A percentile compares a stretch with the other conserved stretches of the same genome.
These are phyloP conservation scores for Triops cancriformis DNA, from an alignment of 1,140 invertebrate species.

Conservation along the genomic window DNA sequence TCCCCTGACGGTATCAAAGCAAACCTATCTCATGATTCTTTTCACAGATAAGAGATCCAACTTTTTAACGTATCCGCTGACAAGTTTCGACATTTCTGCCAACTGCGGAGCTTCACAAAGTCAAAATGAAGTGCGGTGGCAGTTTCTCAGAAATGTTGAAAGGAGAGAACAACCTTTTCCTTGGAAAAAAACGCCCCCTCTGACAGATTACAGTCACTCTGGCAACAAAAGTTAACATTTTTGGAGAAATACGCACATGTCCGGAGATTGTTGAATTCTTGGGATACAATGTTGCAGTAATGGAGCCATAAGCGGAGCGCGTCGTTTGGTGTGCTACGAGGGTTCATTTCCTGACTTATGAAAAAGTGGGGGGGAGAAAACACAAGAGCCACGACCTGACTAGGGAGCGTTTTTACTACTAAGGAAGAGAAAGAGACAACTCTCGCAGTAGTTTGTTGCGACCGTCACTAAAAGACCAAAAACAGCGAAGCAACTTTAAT, in stretches of 20 bases:
- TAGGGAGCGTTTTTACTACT: not conserved
- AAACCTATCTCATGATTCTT: not conserved
- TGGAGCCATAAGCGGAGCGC: not conserved
- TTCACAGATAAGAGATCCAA: not conserved
- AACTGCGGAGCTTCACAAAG: not conserved
- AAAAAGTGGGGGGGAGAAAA: not conserved
- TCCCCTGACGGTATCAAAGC: not conserved
- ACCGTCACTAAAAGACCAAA: not conserved
- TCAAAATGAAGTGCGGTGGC: not conserved
- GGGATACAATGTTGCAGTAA: not conserved
- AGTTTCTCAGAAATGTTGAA: too few relatives aligned
- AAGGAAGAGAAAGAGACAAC: not conserved
- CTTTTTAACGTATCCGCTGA: not conserved
- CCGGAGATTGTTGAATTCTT: not conserved
- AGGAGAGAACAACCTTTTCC: too few relatives aligned
- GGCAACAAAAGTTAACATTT: too few relatives aligned
- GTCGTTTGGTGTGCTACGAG: not conserved
- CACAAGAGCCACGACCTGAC: not conserved
- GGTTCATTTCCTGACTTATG: slow-evolving; percentile 2
- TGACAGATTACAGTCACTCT: too few relatives aligned
- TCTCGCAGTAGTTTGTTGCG: not conserved
- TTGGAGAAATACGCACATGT: too few relatives aligned
- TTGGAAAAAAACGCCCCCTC: too few relatives aligned
- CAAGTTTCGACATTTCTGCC: not conserved
- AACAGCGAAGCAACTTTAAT: not conserved